phyloP scores from a whole-genome alignment of 2,888 invertebrate species.

The Trilocha varians region DNA sequence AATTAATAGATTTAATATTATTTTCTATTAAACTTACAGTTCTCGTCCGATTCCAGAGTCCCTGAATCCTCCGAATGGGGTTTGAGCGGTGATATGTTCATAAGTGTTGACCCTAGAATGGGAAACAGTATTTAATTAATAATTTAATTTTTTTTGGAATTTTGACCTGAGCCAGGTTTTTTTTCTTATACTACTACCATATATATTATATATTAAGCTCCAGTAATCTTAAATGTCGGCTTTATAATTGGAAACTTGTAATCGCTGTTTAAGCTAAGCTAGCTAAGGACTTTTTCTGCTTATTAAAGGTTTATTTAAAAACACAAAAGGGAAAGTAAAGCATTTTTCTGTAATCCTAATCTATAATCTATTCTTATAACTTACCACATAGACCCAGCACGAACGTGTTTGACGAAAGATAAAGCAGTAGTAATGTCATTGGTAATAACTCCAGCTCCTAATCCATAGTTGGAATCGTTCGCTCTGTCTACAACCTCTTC shows the following conservation, averaged over 20 bases:
- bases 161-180: no score
- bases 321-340: no score
- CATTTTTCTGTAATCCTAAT: no score
- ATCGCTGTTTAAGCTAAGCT: neutral
- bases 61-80: conserved; percentile 92
- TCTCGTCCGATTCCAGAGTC: conserved; percentile 90
- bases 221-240: neutral
- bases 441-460: conserved; percentile 91
- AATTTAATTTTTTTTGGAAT: no score
- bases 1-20: no score
- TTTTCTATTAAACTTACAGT: conserved; percentile 57
- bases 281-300: neutral
- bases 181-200: neutral
- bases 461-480: conserved; percentile 87
- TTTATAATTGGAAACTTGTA: no score
- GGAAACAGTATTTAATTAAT: no score
- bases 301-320: neutral
- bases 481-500: conserved; percentile 90
- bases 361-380: neutral
- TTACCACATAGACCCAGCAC: conserved; percentile 88
- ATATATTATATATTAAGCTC: neutral
- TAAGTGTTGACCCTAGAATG: conserved; percentile 82
- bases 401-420: conserved; percentile 80
- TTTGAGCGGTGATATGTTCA: conserved; percentile 79
- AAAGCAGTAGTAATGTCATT: conserved; percentile 87